Evolutionary conservation across 35 echinoderm and acorn worm species (phyloP).

Genomic region (Eucidaris tribuloides): DNA sequence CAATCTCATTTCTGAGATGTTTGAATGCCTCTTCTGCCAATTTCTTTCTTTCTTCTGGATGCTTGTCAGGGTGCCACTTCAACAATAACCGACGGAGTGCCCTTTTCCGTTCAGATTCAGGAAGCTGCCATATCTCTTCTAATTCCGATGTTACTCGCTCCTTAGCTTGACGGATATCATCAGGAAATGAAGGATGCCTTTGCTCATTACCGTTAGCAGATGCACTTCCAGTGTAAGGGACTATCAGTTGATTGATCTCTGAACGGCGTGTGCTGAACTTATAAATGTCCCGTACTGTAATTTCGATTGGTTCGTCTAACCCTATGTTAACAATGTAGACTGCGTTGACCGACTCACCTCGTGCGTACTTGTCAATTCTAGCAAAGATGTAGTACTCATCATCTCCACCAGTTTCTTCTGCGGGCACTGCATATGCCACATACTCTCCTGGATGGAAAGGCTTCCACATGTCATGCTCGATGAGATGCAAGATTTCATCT

Average conservation of each 20-base stretch:
- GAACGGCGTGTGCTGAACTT: constrained; percentile 28
- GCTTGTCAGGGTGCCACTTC: constrained; percentile 61
- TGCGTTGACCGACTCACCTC: background rate
- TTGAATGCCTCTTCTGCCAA: constrained; percentile 45
- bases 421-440: background rate
- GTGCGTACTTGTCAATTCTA: background rate
- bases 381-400: background rate
- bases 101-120: constrained; percentile 16
- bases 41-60: constrained; percentile 4
- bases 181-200: constrained; percentile 1
- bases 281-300: constrained; percentile 11
- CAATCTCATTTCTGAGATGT: constrained; percentile 24
- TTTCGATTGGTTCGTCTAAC: background rate
- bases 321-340: constrained; percentile 24
- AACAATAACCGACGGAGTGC: constrained; percentile 11
- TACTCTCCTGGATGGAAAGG: background rate
- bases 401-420: background rate
- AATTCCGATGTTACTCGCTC: background rate
- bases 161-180: background rate
- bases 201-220: too few species aligned
- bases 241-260: too few species aligned
- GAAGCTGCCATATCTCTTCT: constrained; percentile 14
- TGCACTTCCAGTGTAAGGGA: too few species aligned
- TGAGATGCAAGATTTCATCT: constrained; percentile 25
- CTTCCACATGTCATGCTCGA: constrained; percentile 43